These are phyloP conservation scores for Cryptocheilus praepositus DNA, from an alignment of 2,888 invertebrate species.

Conservation along the genomic window DNA sequence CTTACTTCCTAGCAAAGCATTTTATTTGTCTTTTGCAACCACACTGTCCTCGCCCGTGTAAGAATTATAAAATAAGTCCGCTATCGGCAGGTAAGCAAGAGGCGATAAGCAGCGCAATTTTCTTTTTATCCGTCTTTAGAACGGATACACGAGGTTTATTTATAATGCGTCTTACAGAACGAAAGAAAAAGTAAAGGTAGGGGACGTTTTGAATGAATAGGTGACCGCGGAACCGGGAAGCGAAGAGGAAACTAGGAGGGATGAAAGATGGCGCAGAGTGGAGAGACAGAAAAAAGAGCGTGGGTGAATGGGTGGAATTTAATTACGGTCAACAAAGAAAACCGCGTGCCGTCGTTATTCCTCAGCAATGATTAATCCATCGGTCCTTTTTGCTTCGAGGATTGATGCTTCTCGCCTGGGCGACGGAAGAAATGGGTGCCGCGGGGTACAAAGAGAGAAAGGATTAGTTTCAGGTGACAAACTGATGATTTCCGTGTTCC, in stretches of 20 bases:
- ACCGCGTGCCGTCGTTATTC: constrained; percentile 33
- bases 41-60: no score
- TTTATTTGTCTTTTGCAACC: no score
- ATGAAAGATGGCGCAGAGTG: background rate
- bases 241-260: background rate
- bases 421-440: constrained; percentile 3
- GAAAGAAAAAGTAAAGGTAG: background rate
- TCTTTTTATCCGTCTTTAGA: no score
- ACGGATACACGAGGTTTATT: no score
- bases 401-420: constrained; percentile 14
- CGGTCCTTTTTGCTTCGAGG: constrained; percentile 22
- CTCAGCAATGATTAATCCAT: constrained; percentile 50
- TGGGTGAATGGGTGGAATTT: constrained; percentile 24
- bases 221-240: background rate
- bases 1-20: no score
- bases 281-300: background rate
- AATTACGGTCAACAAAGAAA: constrained; percentile 48
- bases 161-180: no score
- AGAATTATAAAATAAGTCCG: no score
- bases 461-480: no score
- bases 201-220: no score
- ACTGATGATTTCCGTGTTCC: no score
- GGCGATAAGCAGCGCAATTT: no score
- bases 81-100: no score
- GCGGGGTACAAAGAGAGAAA: background rate